Conservation (phyloP, 2,113 vertebrate genomes). For the Phasianus colchicus region DNA sequence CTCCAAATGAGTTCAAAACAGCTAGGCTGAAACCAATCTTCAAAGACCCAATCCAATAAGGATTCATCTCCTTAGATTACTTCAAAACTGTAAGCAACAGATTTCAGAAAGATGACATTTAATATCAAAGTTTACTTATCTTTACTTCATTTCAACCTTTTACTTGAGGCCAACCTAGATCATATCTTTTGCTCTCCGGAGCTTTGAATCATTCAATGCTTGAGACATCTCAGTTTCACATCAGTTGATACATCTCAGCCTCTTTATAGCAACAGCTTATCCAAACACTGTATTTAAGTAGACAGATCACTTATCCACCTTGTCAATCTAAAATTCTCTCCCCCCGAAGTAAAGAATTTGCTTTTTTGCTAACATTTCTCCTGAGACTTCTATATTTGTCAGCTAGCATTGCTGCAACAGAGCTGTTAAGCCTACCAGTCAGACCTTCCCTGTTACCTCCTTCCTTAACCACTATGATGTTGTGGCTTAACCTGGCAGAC, state of each 20-base stretch:
- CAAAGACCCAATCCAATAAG: background rate
- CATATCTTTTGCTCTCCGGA: background rate
- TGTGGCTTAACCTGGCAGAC: too few species aligned
- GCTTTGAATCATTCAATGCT: background rate
- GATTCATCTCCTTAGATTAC: background rate
- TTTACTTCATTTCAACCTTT: background rate
- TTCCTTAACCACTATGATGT: background rate
- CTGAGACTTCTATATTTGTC: background rate
- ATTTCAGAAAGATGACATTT: background rate
- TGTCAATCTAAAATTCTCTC: constrained; percentile 16
- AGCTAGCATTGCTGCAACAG: background rate
- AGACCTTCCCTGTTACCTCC: background rate
- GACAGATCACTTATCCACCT: constrained; percentile 27
- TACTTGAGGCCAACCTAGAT: background rate
- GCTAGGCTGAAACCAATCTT: background rate
- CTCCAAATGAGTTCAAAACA: background rate
- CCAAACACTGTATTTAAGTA: background rate
- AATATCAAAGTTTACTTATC: background rate
- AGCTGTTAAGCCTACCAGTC: background rate
- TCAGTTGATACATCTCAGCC: background rate
- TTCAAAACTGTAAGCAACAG: background rate
- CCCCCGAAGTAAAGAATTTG: constrained; percentile 4
- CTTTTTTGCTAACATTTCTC: constrained; percentile 14
- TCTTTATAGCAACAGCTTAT: background rate
- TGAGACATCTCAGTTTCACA: background rate